Percentiles rank a stretch among this genome's conserved stretches.
Conservation (phyloP, 2,888 invertebrate species). For the Pyrrhosoma nymphula region DNA sequence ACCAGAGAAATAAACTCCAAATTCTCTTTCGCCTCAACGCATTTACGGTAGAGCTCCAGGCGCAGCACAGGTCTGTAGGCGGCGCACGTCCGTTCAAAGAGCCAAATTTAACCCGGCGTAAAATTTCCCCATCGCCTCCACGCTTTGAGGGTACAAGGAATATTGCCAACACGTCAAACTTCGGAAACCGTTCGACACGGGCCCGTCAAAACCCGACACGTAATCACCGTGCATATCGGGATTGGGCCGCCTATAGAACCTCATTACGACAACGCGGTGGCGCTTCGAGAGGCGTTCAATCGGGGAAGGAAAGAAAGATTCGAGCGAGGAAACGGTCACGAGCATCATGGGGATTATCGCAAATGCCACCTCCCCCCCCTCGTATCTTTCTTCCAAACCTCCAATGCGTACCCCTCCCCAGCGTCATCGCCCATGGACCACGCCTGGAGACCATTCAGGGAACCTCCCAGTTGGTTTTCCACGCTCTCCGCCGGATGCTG, state of each 20-base stretch:
- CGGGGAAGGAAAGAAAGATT: neutral
- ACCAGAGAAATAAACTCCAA: neutral
- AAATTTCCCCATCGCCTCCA: neutral
- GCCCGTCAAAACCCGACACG: conserved; percentile 49
- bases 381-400: neutral
- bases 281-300: neutral
- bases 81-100: neutral
- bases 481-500: neutral
- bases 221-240: conserved; percentile 39
- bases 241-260: neutral
- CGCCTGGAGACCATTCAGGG: neutral
- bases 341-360: neutral
- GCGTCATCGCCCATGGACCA: neutral
- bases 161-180: neutral
- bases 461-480: neutral
- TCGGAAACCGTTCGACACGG: conserved; percentile 22
- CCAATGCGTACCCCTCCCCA: neutral
- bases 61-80: neutral
- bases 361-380: neutral
- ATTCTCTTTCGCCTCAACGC: neutral
- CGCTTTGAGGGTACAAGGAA: neutral
- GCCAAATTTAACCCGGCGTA: neutral
- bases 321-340: neutral
- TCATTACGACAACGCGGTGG: neutral
- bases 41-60: neutral